These are phyloP conservation scores for Tetramorium alpestre DNA, from an alignment of 1,140 invertebrate genomes.

Conservation along the genomic window DNA sequence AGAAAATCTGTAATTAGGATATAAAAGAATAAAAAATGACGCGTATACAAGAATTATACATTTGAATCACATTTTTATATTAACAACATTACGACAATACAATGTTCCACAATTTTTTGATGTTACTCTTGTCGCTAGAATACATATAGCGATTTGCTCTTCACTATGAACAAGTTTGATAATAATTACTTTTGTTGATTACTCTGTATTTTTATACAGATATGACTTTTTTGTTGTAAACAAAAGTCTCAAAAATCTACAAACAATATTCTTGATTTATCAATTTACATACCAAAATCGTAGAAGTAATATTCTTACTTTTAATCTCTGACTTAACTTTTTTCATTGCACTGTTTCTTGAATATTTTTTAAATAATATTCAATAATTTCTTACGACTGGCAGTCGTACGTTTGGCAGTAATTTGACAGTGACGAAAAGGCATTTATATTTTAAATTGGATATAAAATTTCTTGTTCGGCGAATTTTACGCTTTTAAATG, in stretches of 20 bases:
- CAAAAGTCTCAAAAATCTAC: not conserved
- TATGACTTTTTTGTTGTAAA: not conserved
- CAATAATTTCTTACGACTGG: not conserved
- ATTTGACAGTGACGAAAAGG: conserved; percentile 2
- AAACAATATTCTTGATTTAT: not conserved
- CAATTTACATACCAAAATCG: not conserved
- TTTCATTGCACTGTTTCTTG: not conserved
- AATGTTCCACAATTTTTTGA: conserved; percentile 58
- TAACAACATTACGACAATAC: conserved; percentile 70
- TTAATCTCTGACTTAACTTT: not conserved
- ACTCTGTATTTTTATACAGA: not conserved
- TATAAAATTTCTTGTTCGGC: not conserved
- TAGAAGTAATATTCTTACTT: not conserved
- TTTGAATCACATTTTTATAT: conserved; percentile 73
- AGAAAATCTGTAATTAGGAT: conserved; percentile 9
- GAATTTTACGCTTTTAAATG: conserved; percentile 27
- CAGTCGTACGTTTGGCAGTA: not conserved
- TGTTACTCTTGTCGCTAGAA: conserved; percentile 38
- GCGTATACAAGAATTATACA: not conserved
- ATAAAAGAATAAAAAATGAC: conserved; percentile 2
- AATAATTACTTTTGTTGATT: conserved; percentile 31
- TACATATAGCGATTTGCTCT: not conserved
- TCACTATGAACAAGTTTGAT: conserved; percentile 8
- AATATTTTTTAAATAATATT: conserved; percentile 3
- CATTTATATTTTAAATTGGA: not conserved